These are phyloP conservation scores for Procavia capensis DNA, from an alignment of 2,113 vertebrate genomes.

Conservation along the genomic window DNA sequence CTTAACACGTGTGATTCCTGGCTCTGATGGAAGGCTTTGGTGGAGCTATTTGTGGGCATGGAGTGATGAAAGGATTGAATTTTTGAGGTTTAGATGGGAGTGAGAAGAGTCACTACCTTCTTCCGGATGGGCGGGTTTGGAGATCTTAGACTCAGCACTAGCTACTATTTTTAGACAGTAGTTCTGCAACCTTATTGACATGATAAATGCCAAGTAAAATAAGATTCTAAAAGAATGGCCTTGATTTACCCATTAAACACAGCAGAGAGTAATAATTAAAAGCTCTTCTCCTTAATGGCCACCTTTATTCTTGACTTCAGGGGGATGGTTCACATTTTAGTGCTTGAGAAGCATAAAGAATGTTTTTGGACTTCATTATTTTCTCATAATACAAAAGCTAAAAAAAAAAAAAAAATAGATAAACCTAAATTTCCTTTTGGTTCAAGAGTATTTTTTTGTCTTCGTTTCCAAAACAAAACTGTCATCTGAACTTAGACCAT, in stretches of 20 bases:
- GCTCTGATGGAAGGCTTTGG: neutral
- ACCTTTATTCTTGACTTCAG: neutral
- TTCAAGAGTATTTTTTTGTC: neutral
- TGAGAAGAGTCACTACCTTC: constrained; percentile 9
- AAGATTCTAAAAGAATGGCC: neutral
- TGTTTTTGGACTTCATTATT: neutral
- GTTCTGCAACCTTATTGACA: neutral
- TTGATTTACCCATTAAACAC: neutral
- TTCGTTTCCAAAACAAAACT: constrained; percentile 47
- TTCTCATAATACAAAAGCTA: constrained; percentile 15
- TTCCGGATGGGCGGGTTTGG: neutral
- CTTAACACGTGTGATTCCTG: constrained; percentile 4
- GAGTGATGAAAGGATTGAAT: neutral
- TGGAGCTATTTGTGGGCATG: constrained; percentile 17
- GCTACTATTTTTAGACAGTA: neutral
- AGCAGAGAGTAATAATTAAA: neutral
- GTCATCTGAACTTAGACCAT: neutral
- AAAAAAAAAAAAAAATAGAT: constrained; percentile 22
- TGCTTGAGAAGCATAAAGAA: neutral
- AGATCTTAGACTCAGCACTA: neutral
- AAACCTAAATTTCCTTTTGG: neutral
- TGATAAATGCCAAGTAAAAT: constrained; percentile 14
- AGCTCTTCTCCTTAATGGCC: neutral
- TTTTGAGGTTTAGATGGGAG: neutral
- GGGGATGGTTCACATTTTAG: neutral